phyloP scores from a whole-genome alignment of 2,888 invertebrate species.

The Athetis lepigone region DNA sequence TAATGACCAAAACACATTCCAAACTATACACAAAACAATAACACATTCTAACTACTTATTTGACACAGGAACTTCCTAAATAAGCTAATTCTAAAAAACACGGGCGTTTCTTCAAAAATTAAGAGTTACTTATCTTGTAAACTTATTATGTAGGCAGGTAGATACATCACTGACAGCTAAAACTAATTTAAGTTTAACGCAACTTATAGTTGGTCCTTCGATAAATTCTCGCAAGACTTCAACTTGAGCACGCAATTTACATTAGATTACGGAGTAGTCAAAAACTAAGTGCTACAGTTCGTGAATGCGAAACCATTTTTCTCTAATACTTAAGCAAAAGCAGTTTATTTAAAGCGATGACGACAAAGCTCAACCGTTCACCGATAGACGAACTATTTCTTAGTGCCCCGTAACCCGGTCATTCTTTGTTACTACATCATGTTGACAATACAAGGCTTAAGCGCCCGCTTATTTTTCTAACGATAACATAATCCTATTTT shows the following conservation, averaged over 20 bases:
- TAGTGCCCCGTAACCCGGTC: neutral
- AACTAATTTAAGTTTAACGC: slow-evolving; percentile 15
- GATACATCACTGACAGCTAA: neutral
- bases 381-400: neutral
- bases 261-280: neutral
- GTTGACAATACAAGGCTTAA: neutral
- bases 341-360: slow-evolving; percentile 2
- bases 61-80: too few relatives aligned
- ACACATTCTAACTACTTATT: too few relatives aligned
- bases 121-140: neutral
- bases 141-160: neutral
- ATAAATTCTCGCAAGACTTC: neutral
- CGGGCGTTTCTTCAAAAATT: neutral
- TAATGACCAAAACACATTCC: too few relatives aligned
- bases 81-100: too few relatives aligned
- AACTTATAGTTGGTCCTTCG: slow-evolving; percentile 7
- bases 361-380: slow-evolving; percentile 6
- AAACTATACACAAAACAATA: too few relatives aligned
- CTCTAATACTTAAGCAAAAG: neutral
- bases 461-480: slow-evolving; percentile 4
- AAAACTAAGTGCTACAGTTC: neutral
- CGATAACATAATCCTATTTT: neutral
- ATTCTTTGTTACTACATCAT: slow-evolving; percentile 1
- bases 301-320: neutral
- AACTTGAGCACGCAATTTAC: neutral